Evolutionary conservation across 2,888 invertebrate genomes (phyloP).

Genomic region (Eucera pruinosa): DNA sequence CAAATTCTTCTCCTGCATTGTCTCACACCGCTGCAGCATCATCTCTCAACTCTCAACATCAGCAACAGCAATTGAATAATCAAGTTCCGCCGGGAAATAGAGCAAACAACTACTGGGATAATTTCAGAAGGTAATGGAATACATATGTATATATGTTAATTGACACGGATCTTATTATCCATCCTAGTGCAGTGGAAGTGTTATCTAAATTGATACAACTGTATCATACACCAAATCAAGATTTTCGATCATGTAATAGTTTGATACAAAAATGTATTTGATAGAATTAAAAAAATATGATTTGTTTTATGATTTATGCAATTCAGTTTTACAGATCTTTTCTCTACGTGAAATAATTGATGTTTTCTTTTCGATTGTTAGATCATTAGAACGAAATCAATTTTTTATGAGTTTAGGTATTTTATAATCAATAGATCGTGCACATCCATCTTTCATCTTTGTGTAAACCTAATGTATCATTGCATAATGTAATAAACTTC

Average conservation of each 20-base stretch:
- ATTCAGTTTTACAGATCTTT: slow-evolving; percentile 38
- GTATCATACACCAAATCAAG: slow-evolving; percentile 33
- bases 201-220: slow-evolving; percentile 29
- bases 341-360: slow-evolving; percentile 18
- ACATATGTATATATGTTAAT: slow-evolving; percentile 36
- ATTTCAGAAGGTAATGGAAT: slow-evolving; percentile 92
- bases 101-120: slow-evolving; percentile 97
- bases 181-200: slow-evolving; percentile 30
- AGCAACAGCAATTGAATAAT: slow-evolving; percentile 88
- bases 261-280: slow-evolving; percentile 32
- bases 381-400: slow-evolving; percentile 30
- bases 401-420: slow-evolving; percentile 49
- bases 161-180: slow-evolving; percentile 31
- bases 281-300: slow-evolving; percentile 20
- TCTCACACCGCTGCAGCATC: slow-evolving; percentile 79
- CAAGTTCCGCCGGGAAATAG: slow-evolving; percentile 96
- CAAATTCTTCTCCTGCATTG: slow-evolving; percentile 78
- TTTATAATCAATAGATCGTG: slow-evolving; percentile 44
- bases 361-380: slow-evolving; percentile 40
- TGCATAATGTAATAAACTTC: slow-evolving; percentile 74
- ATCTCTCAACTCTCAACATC: slow-evolving; percentile 82
- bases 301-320: slow-evolving; percentile 45
- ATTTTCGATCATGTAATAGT: slow-evolving; percentile 42
- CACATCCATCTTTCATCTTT: slow-evolving; percentile 60
- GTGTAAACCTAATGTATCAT: slow-evolving; percentile 74